phyloP scores from a whole-genome alignment of 2,797 vertebrate genomes.

The Loris lydekkerianus region DNA sequence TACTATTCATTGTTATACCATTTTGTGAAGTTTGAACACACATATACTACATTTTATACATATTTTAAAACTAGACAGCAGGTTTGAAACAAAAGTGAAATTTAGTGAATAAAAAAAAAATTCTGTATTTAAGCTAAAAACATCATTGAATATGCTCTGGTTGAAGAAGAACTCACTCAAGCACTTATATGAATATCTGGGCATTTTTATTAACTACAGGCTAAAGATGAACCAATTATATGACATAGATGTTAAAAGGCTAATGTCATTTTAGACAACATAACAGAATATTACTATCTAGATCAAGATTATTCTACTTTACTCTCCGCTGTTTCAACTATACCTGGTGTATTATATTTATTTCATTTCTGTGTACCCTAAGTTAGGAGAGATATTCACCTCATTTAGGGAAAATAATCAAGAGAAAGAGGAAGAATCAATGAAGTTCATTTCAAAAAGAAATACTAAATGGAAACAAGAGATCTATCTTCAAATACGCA shows the following conservation, averaged over 20 bases:
- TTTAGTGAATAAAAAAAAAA: slow-evolving; percentile 13
- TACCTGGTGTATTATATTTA: slow-evolving; percentile 10
- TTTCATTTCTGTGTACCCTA: not conserved
- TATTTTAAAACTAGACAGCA: not conserved
- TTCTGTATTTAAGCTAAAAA: slow-evolving; percentile 28
- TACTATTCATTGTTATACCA: not conserved
- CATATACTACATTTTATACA: not conserved
- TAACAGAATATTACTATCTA: slow-evolving; percentile 6
- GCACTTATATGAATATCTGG: not conserved
- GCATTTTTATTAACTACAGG: slow-evolving; percentile 15
- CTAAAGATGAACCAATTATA: slow-evolving; percentile 24
- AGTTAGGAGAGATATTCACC: not conserved
- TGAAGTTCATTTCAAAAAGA: not conserved
- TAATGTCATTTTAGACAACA: slow-evolving; percentile 35
- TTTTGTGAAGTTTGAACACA: not conserved
- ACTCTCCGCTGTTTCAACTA: not conserved
- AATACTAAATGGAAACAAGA: slow-evolving; percentile 27
- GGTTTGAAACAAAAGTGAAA: slow-evolving; percentile 11
- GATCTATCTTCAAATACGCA: not conserved
- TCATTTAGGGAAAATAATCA: not conserved
- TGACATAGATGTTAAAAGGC: not conserved
- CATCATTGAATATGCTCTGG: not conserved
- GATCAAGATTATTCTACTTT: slow-evolving; percentile 27
- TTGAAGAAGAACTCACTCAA: slow-evolving; percentile 30
- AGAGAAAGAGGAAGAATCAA: not conserved